phyloP scores from a whole-genome alignment of 2,113 vertebrate genomes.

The Aegithalos caudatus region DNA sequence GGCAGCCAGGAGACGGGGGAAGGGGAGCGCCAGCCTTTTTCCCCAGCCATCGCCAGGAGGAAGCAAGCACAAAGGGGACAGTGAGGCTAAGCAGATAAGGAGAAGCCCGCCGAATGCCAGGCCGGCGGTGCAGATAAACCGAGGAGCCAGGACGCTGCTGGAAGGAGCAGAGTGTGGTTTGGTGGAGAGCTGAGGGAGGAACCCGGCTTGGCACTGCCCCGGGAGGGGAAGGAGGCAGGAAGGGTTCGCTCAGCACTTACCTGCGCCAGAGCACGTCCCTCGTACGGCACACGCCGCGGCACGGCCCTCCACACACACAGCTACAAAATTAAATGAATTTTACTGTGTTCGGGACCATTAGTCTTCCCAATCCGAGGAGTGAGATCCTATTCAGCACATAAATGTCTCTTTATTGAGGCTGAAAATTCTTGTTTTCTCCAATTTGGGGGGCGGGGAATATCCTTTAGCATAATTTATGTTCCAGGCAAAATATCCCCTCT shows the following conservation, averaged over 20 bases:
- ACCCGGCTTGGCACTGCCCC: background rate
- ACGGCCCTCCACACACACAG: background rate
- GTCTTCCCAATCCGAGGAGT: background rate
- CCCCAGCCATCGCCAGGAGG: background rate
- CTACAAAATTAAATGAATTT: slow-evolving; percentile 1
- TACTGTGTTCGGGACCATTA: slow-evolving; percentile 18
- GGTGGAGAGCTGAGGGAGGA: background rate
- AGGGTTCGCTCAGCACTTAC: background rate
- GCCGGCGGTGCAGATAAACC: background rate
- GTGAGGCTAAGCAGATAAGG: background rate
- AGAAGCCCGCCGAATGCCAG: background rate
- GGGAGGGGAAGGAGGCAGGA: background rate
- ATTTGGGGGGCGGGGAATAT: background rate
- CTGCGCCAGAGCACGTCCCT: background rate
- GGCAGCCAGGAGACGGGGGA: background rate
- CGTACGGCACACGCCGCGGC: fast-evolving
- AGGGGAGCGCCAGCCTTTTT: background rate
- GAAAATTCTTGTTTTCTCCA: background rate
- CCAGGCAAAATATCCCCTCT: background rate
- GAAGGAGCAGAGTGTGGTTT: background rate
- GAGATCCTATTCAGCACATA: background rate
- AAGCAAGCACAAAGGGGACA: background rate
- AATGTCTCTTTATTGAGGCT: background rate
- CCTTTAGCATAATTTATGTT: background rate
- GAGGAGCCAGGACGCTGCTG: background rate